Conservation (phyloP, 2,113 vertebrate species). For the Eulemur rufifrons region DNA sequence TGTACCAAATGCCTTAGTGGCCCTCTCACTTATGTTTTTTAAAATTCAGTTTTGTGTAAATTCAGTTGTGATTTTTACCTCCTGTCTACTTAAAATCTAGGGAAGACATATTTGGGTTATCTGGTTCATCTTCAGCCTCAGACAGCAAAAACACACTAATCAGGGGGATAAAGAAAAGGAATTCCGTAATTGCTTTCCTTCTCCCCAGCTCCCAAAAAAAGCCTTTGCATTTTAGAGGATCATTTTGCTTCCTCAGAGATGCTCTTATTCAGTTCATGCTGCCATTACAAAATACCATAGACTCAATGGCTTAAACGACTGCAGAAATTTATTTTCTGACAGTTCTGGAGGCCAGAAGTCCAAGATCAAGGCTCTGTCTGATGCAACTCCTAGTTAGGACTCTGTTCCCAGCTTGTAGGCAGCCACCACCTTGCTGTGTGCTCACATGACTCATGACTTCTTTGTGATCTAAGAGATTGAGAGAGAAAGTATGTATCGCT, state of each 20-base stretch:
- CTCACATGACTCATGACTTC: background rate
- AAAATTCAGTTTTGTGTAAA: background rate
- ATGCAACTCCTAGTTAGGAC: background rate
- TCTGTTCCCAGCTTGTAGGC: background rate
- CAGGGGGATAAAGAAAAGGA: background rate
- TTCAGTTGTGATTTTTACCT: background rate
- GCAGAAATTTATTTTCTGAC: background rate
- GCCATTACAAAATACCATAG: background rate
- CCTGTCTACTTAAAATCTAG: background rate
- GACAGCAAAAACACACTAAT: background rate
- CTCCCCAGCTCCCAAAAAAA: accelerated
- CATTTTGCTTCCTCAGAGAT: background rate
- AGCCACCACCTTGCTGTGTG: no score
- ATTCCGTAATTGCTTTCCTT: background rate
- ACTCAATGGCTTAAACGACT: background rate
- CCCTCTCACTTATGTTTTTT: background rate
- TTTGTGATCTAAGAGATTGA: background rate
- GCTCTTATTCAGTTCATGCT: background rate
- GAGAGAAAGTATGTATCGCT: accelerated
- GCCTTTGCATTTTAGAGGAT: accelerated
- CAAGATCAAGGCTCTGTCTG: background rate
- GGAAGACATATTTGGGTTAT: background rate
- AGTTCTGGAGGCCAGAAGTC: background rate
- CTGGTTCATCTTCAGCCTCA: background rate
- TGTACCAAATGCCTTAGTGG: background rate